Conservation (phyloP, 2,888 invertebrate genomes). For the Sturmia bella region DNA sequence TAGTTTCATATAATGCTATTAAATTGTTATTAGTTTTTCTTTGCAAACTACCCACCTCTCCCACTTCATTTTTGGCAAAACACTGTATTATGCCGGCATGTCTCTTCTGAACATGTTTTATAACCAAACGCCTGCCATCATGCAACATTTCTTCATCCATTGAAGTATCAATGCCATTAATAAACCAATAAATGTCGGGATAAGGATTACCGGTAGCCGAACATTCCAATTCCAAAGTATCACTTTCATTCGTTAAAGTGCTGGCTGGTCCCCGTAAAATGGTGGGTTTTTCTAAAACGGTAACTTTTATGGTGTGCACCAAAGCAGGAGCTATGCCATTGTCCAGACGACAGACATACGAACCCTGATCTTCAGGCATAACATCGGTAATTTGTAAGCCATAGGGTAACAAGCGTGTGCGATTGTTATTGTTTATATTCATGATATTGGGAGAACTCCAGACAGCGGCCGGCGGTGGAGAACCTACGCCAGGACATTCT, state of each 20-base stretch:
- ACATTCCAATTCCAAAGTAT: constrained; percentile 83
- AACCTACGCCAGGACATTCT: constrained; percentile 88
- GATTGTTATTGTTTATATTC: constrained; percentile 82
- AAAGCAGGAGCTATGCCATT: constrained; percentile 84
- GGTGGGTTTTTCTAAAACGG: constrained; percentile 83
- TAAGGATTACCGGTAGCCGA: constrained; percentile 87
- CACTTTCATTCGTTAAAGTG: constrained; percentile 83
- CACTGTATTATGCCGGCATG: constrained; percentile 96
- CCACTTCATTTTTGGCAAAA: constrained; percentile 91
- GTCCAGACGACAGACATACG: constrained; percentile 89
- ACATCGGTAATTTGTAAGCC: constrained; percentile 85
- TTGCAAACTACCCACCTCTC: constrained; percentile 84
- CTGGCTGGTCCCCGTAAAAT: constrained; percentile 81
- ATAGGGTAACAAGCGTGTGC: constrained; percentile 83
- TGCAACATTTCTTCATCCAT: constrained; percentile 83
- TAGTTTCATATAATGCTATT: too few relatives aligned
- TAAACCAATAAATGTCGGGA: constrained; percentile 91
- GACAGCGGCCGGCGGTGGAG: constrained; percentile 85
- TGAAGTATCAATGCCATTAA: constrained; percentile 89
- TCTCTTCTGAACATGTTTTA: constrained; percentile 88
- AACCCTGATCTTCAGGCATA: constrained; percentile 86
- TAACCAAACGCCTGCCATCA: constrained; percentile 83
- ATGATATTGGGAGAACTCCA: constrained; percentile 86
- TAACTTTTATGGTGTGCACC: constrained; percentile 83
- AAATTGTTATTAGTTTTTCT: neutral